These are phyloP conservation scores for Sternarchorhynchus goeldii DNA, from an alignment of 2,797 vertebrate genomes.

Conservation along the genomic window DNA sequence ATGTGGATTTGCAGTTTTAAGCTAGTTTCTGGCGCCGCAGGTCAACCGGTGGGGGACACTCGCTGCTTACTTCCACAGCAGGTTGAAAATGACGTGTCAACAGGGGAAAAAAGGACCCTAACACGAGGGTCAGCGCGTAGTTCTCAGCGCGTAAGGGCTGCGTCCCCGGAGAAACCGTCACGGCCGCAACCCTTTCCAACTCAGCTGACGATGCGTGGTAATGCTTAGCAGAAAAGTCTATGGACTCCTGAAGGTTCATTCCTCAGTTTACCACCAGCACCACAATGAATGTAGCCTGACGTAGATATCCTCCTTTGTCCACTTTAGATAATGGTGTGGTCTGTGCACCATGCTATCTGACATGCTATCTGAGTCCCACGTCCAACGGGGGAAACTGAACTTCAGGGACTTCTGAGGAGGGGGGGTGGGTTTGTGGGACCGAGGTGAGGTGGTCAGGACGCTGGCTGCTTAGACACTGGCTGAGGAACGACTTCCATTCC, in stretches of 20 bases:
- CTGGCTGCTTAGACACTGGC: neutral
- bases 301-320: neutral
- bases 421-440: neutral
- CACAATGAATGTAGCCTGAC: neutral
- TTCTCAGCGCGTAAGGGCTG: neutral
- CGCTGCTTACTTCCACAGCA: neutral
- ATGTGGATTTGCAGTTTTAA: conserved; percentile 13
- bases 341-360: conserved; percentile 26
- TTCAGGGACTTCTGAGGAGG: neutral
- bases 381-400: conserved; percentile 17
- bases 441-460: neutral
- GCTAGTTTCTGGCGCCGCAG: conserved; percentile 9
- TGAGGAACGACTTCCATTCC: conserved; percentile 35
- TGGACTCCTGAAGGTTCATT: conserved; percentile 15
- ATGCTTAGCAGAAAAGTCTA: conserved; percentile 8
- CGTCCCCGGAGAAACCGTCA: neutral
- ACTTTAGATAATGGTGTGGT: neutral
- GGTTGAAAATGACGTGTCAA: neutral
- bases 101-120: neutral
- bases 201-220: conserved; percentile 32
- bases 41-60: neutral
- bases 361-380: neutral
- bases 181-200: conserved; percentile 27
- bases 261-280: conserved; percentile 12
- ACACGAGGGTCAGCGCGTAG: no score